phyloP scores from a whole-genome alignment of 2,888 invertebrate species.

The Eledona agricola region DNA sequence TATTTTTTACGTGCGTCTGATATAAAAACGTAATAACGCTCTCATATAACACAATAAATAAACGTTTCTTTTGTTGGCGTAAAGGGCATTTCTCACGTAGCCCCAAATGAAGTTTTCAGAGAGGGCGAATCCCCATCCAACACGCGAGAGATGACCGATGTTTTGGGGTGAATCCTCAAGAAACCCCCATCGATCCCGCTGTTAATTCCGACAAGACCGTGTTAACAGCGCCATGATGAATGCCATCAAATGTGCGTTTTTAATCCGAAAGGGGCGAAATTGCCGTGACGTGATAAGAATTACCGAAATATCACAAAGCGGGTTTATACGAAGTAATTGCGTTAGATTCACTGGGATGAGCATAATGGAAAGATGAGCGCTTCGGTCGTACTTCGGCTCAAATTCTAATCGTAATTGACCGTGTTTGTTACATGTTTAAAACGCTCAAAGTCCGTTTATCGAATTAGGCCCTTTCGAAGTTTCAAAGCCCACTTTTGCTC shows the following conservation, averaged over 20 bases:
- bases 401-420: conserved; percentile 35
- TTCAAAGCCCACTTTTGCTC: conserved; percentile 4
- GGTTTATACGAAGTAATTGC: too few species aligned
- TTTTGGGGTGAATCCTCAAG: conserved; percentile 10
- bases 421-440: conserved; percentile 34
- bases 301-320: too few species aligned
- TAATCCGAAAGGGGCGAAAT: conserved; percentile 19
- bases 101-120: conserved; percentile 39
- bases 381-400: conserved; percentile 19
- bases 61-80: conserved; percentile 40
- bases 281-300: conserved; percentile 21
- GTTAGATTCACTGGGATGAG: conserved; percentile 31
- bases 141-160: conserved; percentile 36
- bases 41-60: conserved; percentile 40
- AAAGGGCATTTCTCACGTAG: conserved; percentile 38
- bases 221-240: conserved; percentile 1
- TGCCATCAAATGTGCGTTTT: conserved; percentile 14
- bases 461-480: conserved; percentile 13
- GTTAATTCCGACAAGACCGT: too few species aligned
- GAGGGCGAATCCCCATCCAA: conserved; percentile 21
- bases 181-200: conserved; percentile 4
- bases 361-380: conserved; percentile 37
- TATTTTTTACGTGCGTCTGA: conserved; percentile 38
- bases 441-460: conserved; percentile 17
- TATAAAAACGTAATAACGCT: conserved; percentile 41